phyloP scores from a whole-genome alignment of 1,140 invertebrate species.

The Drosophila biarmipes region DNA sequence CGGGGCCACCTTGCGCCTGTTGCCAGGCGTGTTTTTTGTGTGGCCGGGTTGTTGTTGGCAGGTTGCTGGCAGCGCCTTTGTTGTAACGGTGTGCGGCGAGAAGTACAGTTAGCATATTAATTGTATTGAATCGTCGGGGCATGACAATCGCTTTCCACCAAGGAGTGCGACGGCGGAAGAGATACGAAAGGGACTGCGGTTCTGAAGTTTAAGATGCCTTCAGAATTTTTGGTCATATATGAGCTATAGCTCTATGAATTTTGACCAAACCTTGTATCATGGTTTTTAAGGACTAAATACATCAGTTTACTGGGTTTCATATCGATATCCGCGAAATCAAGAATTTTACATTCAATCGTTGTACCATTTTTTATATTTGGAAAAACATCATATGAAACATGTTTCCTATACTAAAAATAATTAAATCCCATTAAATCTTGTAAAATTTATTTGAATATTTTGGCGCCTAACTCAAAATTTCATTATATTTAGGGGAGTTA shows the following conservation, averaged over 20 bases:
- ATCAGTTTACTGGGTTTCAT: neutral
- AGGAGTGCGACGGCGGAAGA: conserved; percentile 10
- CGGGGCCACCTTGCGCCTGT: conserved; percentile 73
- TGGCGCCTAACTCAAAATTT: too few relatives aligned
- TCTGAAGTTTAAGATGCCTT: neutral
- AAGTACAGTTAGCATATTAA: conserved; percentile 83
- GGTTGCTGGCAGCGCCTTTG: conserved; percentile 48
- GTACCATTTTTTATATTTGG: too few relatives aligned
- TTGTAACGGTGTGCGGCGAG: conserved; percentile 66
- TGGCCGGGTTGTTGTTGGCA: conserved; percentile 28
- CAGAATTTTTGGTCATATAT: too few relatives aligned
- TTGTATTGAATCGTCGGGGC: conserved; percentile 75
- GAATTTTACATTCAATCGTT: too few relatives aligned
- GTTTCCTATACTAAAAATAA: too few relatives aligned
- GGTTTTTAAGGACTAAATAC: neutral
- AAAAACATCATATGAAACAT: too few relatives aligned
- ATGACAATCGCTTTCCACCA: conserved; percentile 52
- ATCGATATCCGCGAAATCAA: neutral
- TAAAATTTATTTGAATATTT: too few relatives aligned
- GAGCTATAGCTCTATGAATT: neutral
- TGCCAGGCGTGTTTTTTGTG: conserved; percentile 53
- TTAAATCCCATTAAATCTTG: too few relatives aligned
- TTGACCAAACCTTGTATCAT: neutral
- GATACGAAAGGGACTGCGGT: neutral
- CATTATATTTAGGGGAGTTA: too few relatives aligned